Evolutionary conservation across 2,113 vertebrate species (phyloP).

Genomic region (Piaya cayana): DNA sequence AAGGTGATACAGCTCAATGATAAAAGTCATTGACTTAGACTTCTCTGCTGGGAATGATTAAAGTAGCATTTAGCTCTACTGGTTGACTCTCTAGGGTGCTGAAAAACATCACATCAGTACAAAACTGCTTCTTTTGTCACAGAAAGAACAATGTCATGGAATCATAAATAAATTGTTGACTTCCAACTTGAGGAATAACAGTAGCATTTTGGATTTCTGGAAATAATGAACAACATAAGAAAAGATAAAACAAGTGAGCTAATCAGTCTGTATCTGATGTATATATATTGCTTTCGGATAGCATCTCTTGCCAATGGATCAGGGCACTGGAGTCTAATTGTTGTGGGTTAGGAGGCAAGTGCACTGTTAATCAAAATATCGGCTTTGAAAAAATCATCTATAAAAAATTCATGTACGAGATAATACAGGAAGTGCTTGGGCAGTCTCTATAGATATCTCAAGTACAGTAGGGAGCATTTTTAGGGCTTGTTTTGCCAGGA

Average conservation of each 20-base stretch:
- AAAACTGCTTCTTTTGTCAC: slow-evolving; percentile 29
- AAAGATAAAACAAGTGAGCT: neutral
- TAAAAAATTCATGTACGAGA: neutral
- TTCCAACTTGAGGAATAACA: neutral
- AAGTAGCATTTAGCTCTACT: slow-evolving; percentile 11
- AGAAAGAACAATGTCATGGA: neutral
- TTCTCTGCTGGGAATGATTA: slow-evolving; percentile 27
- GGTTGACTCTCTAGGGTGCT: slow-evolving; percentile 18
- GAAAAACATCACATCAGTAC: slow-evolving; percentile 39
- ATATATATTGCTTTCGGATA: neutral
- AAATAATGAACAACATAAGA: neutral
- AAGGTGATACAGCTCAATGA: slow-evolving; percentile 12
- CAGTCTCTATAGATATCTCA: neutral
- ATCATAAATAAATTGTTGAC: neutral
- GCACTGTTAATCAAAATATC: neutral
- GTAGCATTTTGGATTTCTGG: neutral
- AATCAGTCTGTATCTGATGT: neutral
- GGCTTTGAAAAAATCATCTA: neutral
- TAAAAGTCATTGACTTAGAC: slow-evolving; percentile 45
- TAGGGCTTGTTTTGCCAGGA: neutral
- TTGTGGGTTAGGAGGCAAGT: neutral
- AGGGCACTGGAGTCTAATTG: neutral
- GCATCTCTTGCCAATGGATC: neutral
- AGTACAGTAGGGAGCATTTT: neutral
- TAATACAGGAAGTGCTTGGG: neutral